These are phyloP conservation scores for Eulithis prunata DNA, from an alignment of 2,888 invertebrate species.

Conservation along the genomic window DNA sequence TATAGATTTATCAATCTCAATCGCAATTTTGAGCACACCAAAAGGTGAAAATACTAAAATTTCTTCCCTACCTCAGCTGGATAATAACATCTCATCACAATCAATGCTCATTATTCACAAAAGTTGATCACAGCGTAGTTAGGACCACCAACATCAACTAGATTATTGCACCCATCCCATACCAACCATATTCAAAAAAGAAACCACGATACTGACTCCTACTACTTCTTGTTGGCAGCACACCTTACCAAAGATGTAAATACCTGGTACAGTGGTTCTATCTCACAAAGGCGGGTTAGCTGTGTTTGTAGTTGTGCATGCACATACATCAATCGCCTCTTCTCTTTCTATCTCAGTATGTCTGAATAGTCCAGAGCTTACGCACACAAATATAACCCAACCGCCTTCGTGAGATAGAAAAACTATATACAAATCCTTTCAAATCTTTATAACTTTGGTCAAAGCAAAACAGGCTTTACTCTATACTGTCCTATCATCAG, in stretches of 20 bases:
- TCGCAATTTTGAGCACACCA: slow-evolving; percentile 57
- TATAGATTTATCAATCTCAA: slow-evolving; percentile 14
- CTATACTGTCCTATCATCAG: slow-evolving; percentile 29
- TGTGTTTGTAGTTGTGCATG: too few species aligned
- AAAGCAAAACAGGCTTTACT: slow-evolving; percentile 30
- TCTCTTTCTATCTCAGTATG: too few species aligned
- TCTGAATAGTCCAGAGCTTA: too few species aligned
- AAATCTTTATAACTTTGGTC: slow-evolving; percentile 18
- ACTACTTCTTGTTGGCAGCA: not conserved
- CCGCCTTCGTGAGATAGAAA: too few species aligned
- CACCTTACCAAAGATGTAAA: not conserved
- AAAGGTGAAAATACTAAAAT: slow-evolving; percentile 42
- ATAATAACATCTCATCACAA: slow-evolving; percentile 22
- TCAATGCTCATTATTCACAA: slow-evolving; percentile 53
- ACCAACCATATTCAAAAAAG: not conserved
- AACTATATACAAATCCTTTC: too few species aligned
- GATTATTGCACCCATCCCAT: slow-evolving; percentile 43
- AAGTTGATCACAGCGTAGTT: slow-evolving; percentile 78
- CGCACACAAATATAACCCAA: too few species aligned
- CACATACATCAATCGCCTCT: too few species aligned
- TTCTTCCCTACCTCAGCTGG: slow-evolving; percentile 25
- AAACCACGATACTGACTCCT: not conserved
- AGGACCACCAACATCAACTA: slow-evolving; percentile 57
- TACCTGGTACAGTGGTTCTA: too few species aligned
- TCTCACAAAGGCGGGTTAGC: too few species aligned